Percentiles rank a stretch among this genome's conserved stretches.
Conservation (phyloP, 2,888 invertebrate species). For the Cheilosia pagana region DNA sequence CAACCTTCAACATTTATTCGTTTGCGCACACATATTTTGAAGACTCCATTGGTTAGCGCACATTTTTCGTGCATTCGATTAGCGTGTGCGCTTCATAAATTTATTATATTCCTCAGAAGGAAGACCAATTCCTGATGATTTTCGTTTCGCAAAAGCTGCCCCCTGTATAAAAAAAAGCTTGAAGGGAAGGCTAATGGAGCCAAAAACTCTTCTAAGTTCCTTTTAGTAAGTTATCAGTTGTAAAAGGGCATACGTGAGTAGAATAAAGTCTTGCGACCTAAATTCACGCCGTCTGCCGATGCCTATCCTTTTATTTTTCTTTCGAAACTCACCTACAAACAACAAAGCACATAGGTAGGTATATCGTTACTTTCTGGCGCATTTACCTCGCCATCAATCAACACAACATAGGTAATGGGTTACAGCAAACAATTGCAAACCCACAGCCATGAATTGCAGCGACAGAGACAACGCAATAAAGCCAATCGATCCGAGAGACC, state of each 20-base stretch:
- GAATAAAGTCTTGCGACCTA: neutral
- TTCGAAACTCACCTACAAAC: constrained; percentile 2
- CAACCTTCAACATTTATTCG: too few relatives aligned
- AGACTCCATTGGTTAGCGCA: too few relatives aligned
- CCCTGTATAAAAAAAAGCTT: too few relatives aligned
- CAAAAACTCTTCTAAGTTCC: neutral
- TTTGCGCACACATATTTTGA: too few relatives aligned
- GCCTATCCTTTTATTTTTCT: constrained; percentile 10
- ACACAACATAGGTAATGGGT: neutral
- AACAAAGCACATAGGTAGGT: neutral
- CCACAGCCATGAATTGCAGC: constrained; percentile 8
- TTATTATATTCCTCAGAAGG: too few relatives aligned
- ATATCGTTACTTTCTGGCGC: neutral
- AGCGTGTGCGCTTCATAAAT: too few relatives aligned
- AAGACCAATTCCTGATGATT: too few relatives aligned
- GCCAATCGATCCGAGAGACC: constrained; percentile 21
- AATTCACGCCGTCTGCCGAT: neutral
- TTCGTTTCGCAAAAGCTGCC: too few relatives aligned
- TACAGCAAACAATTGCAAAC: neutral
- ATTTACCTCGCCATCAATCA: constrained; percentile 25
- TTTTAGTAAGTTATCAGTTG: neutral
- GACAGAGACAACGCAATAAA: neutral
- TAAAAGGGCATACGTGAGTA: neutral
- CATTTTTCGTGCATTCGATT: too few relatives aligned
- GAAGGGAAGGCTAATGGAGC: neutral